These are phyloP conservation scores for Hydractinia echinata DNA, from an alignment of 30 jellyfish, hydroid and myxozoan genomes.

Conservation along the genomic window DNA sequence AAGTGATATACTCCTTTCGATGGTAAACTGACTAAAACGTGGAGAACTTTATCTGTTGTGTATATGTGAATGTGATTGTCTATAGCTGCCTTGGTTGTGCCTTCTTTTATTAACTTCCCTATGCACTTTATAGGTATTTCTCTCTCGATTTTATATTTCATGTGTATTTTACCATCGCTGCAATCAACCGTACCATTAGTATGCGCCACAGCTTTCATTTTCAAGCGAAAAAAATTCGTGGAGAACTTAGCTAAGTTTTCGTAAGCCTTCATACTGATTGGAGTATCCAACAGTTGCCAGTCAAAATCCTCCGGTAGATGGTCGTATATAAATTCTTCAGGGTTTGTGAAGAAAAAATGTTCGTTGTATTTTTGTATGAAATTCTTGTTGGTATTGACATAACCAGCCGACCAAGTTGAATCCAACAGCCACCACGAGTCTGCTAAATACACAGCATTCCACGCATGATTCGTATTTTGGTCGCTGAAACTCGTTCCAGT, in stretches of 20 bases:
- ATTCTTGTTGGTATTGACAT: conserved; percentile 46
- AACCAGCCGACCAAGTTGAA: conserved; percentile 86
- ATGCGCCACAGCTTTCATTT: conserved; percentile 41
- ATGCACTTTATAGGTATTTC: conserved; percentile 13
- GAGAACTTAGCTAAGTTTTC: conserved; percentile 53
- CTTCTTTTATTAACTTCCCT: conserved; percentile 18
- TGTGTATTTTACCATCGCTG: conserved; percentile 36
- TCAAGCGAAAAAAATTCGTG: conserved; percentile 43
- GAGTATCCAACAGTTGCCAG: conserved; percentile 56
- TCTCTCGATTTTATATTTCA: conserved; percentile 21
- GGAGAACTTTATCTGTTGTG: conserved; percentile 28
- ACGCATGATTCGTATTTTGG: conserved; percentile 52
- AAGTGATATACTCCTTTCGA: conserved; percentile 35
- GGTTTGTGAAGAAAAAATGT: conserved; percentile 74
- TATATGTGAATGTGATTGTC: conserved; percentile 36
- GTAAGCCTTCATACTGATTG: conserved; percentile 33
- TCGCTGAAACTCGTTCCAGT: conserved; percentile 46
- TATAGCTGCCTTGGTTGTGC: conserved; percentile 3
- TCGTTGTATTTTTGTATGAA: conserved; percentile 61
- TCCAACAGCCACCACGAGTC: conserved; percentile 83
- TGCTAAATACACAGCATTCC: conserved; percentile 62
- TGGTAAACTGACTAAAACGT: conserved; percentile 45
- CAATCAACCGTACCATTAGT: conserved; percentile 34
- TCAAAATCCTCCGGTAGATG: conserved; percentile 59
- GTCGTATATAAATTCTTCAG: conserved; percentile 63